These are phyloP conservation scores for Odontomachus brunneus DNA, from an alignment of 1,140 invertebrate genomes.

Conservation along the genomic window DNA sequence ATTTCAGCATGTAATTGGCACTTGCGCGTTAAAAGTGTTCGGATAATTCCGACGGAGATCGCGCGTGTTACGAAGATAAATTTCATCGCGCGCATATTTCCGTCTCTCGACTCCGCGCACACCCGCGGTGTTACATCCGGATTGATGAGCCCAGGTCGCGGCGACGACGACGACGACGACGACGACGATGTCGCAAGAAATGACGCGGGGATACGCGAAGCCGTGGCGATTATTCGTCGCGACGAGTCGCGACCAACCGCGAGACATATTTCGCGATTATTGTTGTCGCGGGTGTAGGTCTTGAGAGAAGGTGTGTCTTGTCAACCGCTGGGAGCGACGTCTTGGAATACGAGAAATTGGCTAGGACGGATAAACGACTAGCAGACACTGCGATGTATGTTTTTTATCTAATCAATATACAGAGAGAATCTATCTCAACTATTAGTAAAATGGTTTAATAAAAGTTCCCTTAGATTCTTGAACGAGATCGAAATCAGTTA, in stretches of 20 bases:
- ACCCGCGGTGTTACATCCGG: neutral
- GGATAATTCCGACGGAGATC: slow-evolving; percentile 6
- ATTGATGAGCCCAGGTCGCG: neutral
- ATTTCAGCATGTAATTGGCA: slow-evolving; percentile 15
- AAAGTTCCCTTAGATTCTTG: too few relatives aligned
- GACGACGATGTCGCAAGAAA: slow-evolving; percentile 21
- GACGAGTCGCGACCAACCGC: neutral
- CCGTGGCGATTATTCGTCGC: slow-evolving; percentile 9
- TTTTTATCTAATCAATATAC: too few relatives aligned
- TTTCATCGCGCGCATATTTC: neutral
- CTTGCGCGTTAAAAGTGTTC: slow-evolving; percentile 19
- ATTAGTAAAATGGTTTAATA: too few relatives aligned
- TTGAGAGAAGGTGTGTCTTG: too few relatives aligned
- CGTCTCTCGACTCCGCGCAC: neutral
- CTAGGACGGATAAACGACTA: too few relatives aligned
- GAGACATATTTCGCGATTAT: slow-evolving; percentile 45
- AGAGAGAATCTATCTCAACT: too few relatives aligned
- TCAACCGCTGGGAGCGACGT: too few relatives aligned
- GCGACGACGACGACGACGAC: neutral
- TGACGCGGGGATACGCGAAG: neutral
- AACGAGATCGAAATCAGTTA: too few relatives aligned
- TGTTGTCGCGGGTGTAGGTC: slow-evolving; percentile 11
- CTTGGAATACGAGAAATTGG: too few relatives aligned
- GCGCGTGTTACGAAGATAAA: slow-evolving; percentile 22
- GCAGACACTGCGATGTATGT: too few relatives aligned